Base-by-base conservation (phyloP, 2,113 vertebrate species). In the Eurystomus gularis region DNA sequence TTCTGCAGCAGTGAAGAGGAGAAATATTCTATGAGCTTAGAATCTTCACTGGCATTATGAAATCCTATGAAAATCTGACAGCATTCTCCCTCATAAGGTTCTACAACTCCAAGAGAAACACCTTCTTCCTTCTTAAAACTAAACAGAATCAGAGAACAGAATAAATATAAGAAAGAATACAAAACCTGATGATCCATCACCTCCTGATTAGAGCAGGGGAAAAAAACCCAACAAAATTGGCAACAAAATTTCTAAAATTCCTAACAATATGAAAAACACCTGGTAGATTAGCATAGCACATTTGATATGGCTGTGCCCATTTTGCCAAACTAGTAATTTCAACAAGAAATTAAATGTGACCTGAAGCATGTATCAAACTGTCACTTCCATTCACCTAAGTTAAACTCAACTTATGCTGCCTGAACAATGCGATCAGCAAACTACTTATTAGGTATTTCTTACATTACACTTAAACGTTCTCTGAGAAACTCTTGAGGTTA, bases 281-380 rank as follows among this genome's bases (percentile, higher is more conserved):
- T 90, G 49, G 40, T 70, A 84, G n/a, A 80, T 68, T 79, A 90
- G n/a, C 62, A 51, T 28, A 93, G 66, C 70, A 77, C 33, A 88
- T 42, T 82, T 71, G 35, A 78, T 33, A 85, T 20, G 77, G 39
- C 60, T 97, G 16, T 81, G 18, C 12, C 44, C 57, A 14, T 90
- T 97, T 95, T 93, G 58, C 64, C 82, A 96, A 96, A 15, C 82
- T 93, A 85, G 72, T 71, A 29, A 93, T 96, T 97, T 96, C 86
- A 86, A 19, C 28, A 90, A 76, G 72, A 97, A 98, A 97, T 97
- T 97, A 95, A 96, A 94, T 98, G 96, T 97, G 52, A 96, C 82
- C 81, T 95, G 55, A 97, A 94, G 57, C n/a, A 29, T 71, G 65
- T 78, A 96, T 93, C 93, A 97, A 97, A 92, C 62, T 96, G 48